These are phyloP conservation scores for Hippocampus comes DNA, from an alignment of 2,113 vertebrate genomes.

Conservation along the genomic window DNA sequence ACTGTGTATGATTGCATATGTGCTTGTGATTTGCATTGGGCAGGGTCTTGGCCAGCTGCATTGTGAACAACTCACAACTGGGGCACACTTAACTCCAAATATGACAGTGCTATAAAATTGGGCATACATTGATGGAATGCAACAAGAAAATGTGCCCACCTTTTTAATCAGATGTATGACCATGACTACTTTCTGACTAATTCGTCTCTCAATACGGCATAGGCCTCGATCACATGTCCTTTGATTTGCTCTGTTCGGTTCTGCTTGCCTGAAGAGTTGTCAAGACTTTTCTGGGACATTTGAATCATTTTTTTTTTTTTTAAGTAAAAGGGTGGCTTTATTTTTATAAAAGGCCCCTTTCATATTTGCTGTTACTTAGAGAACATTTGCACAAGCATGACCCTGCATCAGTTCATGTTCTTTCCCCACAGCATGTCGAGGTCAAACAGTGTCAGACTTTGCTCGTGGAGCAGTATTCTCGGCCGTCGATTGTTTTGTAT, in stretches of 20 bases:
- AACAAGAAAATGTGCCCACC: neutral
- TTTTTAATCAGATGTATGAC: neutral
- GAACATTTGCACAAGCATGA: neutral
- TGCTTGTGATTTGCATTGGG: constrained; percentile 11
- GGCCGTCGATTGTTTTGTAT: neutral
- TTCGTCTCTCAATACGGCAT: constrained; percentile 2
- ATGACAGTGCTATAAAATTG: neutral
- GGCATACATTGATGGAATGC: neutral
- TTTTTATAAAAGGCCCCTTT: neutral
- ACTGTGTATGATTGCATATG: neutral
- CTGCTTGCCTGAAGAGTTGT: neutral
- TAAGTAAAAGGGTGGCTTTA: constrained; percentile 26
- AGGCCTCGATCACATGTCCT: constrained; percentile 43
- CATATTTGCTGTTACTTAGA: neutral
- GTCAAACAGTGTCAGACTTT: neutral
- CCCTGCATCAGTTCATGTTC: constrained; percentile 2
- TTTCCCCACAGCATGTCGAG: neutral
- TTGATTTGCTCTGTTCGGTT: constrained; percentile 14
- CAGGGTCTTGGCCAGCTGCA: constrained; percentile 23
- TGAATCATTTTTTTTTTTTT: neutral
- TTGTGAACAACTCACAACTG: constrained; percentile 30
- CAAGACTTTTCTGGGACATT: constrained; percentile 1
- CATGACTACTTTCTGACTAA: neutral
- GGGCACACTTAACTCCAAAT: neutral
- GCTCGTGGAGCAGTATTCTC: neutral